These are phyloP conservation scores for Perodicticus potto DNA, from an alignment of 2,797 vertebrate species.

Conservation along the genomic window DNA sequence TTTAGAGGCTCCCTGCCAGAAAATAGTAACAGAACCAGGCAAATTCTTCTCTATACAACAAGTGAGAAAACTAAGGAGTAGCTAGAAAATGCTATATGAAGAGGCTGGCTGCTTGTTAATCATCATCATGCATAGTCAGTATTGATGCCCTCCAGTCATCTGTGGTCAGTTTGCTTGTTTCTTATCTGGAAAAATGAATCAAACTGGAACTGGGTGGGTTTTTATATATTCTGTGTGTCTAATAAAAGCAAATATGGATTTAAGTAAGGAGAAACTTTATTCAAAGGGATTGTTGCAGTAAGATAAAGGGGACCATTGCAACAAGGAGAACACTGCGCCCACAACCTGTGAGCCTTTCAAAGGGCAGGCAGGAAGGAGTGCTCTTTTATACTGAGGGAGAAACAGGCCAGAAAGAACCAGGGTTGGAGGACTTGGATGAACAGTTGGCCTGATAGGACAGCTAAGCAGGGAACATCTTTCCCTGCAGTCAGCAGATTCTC, in stretches of 20 bases:
- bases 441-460: not conserved
- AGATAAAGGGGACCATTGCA: not conserved
- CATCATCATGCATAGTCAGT: not conserved
- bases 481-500: not conserved
- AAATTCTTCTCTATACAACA: not conserved
- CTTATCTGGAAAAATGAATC: not conserved
- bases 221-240: not conserved
- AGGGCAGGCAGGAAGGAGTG: not conserved
- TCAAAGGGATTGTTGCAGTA: not conserved
- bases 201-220: not conserved
- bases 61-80: not conserved
- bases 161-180: not conserved
- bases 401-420: not conserved
- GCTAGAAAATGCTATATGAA: not conserved
- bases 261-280: not conserved
- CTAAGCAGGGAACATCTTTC: not conserved
- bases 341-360: not conserved
- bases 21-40: not conserved
- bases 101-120: not conserved
- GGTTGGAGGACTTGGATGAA: not conserved
- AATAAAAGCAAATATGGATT: not conserved
- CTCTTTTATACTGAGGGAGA: not conserved
- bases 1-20: not conserved
- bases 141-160: not conserved
- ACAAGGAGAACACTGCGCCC: not conserved